Conservation (phyloP, 1,140 invertebrate species). For the Archegozetes longisetosus region DNA sequence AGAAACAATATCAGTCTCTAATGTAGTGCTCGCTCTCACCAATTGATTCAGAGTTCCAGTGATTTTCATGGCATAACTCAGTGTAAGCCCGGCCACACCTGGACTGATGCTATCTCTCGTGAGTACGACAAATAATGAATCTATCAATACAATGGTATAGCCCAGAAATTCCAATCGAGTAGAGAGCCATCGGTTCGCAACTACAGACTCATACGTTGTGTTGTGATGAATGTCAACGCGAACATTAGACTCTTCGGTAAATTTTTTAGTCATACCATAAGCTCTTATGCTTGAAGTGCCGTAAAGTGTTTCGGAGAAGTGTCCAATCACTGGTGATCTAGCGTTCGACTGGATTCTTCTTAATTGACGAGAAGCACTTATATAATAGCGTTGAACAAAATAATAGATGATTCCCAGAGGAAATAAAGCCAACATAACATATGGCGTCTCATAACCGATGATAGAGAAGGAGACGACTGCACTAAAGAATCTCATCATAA, state of each 20-base stretch:
- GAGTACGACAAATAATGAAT: constrained; percentile 68
- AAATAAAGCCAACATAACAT: constrained; percentile 62
- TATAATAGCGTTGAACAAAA: constrained; percentile 31
- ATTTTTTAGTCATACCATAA: constrained; percentile 24
- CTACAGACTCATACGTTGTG: constrained; percentile 28
- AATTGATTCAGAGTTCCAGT: constrained; percentile 40
- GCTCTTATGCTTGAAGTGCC: constrained; percentile 30
- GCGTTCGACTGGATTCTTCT: constrained; percentile 35
- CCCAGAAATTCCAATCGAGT: constrained; percentile 29
- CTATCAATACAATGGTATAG: constrained; percentile 29
- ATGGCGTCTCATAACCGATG: constrained; percentile 42
- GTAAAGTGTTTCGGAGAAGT: constrained; percentile 32
- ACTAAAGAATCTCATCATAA: constrained; percentile 36
- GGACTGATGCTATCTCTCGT: constrained; percentile 46
- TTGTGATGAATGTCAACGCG: constrained; percentile 37
- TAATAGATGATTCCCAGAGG: constrained; percentile 75
- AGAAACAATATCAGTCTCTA: constrained; percentile 46
- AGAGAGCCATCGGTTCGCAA: constrained; percentile 27
- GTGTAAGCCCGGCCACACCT: constrained; percentile 67
- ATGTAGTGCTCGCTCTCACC: constrained; percentile 40
- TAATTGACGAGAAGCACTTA: constrained; percentile 35
- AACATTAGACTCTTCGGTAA: constrained; percentile 28
- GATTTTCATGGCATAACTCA: constrained; percentile 73
- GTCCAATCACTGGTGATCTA: constrained; percentile 35
- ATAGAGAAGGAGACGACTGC: constrained; percentile 66